These are phyloP conservation scores for Corbicula japonica DNA, from an alignment of 2,888 invertebrate species.

Conservation along the genomic window DNA sequence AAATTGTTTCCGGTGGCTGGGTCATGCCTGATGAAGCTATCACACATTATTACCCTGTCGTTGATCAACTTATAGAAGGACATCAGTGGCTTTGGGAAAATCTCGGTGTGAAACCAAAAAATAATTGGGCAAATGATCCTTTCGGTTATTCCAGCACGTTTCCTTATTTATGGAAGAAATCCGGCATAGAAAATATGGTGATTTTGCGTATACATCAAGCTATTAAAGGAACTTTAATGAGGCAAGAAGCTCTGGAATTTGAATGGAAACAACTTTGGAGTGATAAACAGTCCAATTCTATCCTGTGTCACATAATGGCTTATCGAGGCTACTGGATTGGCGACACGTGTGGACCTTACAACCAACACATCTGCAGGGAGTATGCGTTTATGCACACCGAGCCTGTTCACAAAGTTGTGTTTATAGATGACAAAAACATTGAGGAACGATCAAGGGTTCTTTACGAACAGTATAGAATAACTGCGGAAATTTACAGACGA, in stretches of 20 bases:
- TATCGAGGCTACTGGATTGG: conserved; percentile 98
- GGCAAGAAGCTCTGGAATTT: conserved; percentile 94
- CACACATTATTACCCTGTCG: conserved; percentile 82
- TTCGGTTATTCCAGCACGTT: conserved; percentile 85
- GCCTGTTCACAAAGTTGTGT: conserved; percentile 90
- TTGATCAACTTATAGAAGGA: conserved; percentile 86
- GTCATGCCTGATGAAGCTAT: conserved; percentile 86
- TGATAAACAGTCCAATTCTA: conserved; percentile 85
- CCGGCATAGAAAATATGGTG: conserved; percentile 85
- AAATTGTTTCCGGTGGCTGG: conserved; percentile 86
- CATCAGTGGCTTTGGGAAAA: conserved; percentile 85
- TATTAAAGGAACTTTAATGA: conserved; percentile 94
- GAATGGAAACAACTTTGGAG: conserved; percentile 94
- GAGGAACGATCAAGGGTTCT: conserved; percentile 93
- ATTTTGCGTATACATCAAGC: conserved; percentile 88
- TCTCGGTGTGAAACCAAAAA: conserved; percentile 87
- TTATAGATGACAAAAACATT: conserved; percentile 94
- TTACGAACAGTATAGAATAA: conserved; percentile 95
- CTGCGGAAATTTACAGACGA: conserved; percentile 92
- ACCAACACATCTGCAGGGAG: conserved; percentile 90
- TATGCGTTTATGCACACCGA: conserved; percentile 91
- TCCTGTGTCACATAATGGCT: conserved; percentile 97
- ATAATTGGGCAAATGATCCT: conserved; percentile 86
- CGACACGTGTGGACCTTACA: conserved; percentile 96
- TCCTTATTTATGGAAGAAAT: conserved; percentile 84